These are phyloP conservation scores for Dufourea novaeangliae DNA, from an alignment of 1,140 invertebrate genomes.

Conservation along the genomic window DNA sequence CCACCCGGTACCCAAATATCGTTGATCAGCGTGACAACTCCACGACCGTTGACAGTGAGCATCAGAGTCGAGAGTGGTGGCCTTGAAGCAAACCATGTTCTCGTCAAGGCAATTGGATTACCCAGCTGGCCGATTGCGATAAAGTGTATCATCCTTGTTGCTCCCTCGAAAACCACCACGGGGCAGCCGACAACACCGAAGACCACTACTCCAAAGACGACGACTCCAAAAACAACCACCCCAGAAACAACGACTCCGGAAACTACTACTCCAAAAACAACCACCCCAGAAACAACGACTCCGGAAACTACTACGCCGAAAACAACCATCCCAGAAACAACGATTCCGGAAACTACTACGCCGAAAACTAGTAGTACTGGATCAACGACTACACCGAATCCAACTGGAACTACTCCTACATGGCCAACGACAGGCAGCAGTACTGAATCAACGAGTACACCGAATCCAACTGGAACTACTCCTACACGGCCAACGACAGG, in stretches of 20 bases:
- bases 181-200: background rate
- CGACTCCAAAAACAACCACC: background rate
- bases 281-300: background rate
- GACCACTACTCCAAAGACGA: background rate
- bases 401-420: background rate
- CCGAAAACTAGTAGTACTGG: background rate
- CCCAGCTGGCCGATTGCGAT: conserved; percentile 26
- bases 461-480: background rate
- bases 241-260: background rate
- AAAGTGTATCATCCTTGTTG: conserved; percentile 38
- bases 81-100: background rate
- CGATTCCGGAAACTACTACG: background rate
- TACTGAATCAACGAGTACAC: background rate
- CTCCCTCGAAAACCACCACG: background rate
- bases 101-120: conserved; percentile 22
- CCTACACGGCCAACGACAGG: too few relatives aligned
- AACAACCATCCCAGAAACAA: background rate
- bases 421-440: too few relatives aligned
- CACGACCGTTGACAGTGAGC: background rate
- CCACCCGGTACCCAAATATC: conserved; percentile 34
- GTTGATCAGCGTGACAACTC: conserved; percentile 4
- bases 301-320: too few relatives aligned
- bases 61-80: conserved; percentile 28
- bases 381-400: background rate
- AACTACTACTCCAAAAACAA: background rate